A percentile compares a stretch with the other conserved stretches of the same genome.
phyloP scores from a whole-genome alignment of 1,140 invertebrate genomes.

The Lordiphosa mommai region DNA sequence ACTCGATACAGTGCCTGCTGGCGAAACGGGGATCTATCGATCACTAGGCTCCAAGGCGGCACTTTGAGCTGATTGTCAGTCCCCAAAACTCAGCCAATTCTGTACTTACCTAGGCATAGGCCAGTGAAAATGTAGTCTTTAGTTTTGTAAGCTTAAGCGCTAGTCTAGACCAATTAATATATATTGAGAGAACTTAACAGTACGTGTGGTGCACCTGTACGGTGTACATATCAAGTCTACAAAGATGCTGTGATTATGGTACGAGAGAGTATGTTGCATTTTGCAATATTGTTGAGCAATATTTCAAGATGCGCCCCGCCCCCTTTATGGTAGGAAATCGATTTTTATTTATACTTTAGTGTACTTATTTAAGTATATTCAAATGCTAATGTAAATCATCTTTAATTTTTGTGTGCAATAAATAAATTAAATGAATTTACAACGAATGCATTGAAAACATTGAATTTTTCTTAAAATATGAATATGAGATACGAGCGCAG shows the following conservation, averaged over 20 bases:
- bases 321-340: constrained; percentile 30
- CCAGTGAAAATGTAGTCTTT: constrained; percentile 30
- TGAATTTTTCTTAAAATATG: background rate
- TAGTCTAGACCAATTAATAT: constrained; percentile 41
- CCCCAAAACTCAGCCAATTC: background rate
- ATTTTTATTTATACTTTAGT: constrained; percentile 39
- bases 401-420: constrained; percentile 35
- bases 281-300: constrained; percentile 53
- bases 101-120: constrained; percentile 13
- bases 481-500: background rate
- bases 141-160: constrained; percentile 46
- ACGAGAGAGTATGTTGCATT: constrained; percentile 34
- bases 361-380: constrained; percentile 48
- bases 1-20: constrained; percentile 46
- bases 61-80: constrained; percentile 20
- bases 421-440: constrained; percentile 48
- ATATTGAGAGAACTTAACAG: constrained; percentile 32
- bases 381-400: constrained; percentile 24
- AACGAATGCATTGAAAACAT: constrained; percentile 16
- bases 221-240: constrained; percentile 50
- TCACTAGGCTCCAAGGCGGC: constrained; percentile 38
- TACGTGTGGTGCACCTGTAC: too few species aligned
- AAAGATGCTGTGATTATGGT: constrained; percentile 73
- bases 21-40: constrained; percentile 54
- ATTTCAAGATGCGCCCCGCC: constrained; percentile 21